Evolutionary conservation across 2,113 vertebrate genomes (phyloP), one percentile per base, ranked within the genome.

Genomic region (Hydrolagus affinis): DNA sequence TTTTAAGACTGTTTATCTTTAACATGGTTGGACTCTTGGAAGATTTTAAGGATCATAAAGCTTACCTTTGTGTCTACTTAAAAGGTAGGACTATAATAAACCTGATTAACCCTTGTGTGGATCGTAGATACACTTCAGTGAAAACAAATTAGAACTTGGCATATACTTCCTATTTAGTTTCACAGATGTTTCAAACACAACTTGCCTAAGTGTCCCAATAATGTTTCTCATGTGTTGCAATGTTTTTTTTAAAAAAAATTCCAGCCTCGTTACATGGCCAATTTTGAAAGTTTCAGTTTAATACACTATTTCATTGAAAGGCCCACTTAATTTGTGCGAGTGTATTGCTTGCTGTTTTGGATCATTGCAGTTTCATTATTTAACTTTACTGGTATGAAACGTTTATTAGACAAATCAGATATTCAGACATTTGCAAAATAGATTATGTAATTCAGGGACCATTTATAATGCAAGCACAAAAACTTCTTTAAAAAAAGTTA

Each of bases 1-100:
- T 92, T 89, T 89, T 92, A 90, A 90, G 90, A 11, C 83, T 91
- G 85, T 88, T 91, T 88, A 23, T 89, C 85, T 90, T 90, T 87
- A 85, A 91, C 32, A 86, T 91, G 78, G 88, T 87, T 80, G 87
- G 88, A 88, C 70, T 90, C 66, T 86, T 90, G 85, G 86, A 86
- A 85, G 83, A 9, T 87, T 93, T 90, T 89, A 69, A 90, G 86
- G 88, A 88, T 86, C 86, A 87, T 62, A 87, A 90, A 87, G 86
- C 86, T 71, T 91, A 89, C 10, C 85, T 92, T 89, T 88, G 87
- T 1, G 86, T 17, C 70, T 87, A 89, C 86, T 87, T 93, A 86
- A 86, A 90, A 14, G 88, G 88, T 91, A 91, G 32, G 78, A 1
- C 23, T 11, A 28, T 80, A 7, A 68, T 11, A 80, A 28, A 62